phyloP scores from a whole-genome alignment of 2,113 vertebrate genomes.

The Motacilla alba region DNA sequence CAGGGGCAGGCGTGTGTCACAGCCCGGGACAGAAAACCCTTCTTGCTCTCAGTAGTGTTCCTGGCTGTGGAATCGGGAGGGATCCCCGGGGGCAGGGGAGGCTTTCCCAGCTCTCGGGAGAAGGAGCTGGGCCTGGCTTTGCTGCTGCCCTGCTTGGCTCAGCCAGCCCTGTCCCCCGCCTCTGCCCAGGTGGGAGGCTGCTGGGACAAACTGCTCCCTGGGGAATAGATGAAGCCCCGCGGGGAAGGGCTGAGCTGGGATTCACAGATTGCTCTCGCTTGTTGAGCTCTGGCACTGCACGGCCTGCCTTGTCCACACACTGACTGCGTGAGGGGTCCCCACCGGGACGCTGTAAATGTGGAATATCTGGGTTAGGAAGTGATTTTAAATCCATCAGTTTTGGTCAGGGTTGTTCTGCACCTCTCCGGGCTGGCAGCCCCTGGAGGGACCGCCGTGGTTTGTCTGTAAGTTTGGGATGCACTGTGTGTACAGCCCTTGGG shows the following conservation, averaged over 20 bases:
- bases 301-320: background rate
- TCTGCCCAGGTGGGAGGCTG: background rate
- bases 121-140: rapidly evolving
- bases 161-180: background rate
- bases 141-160: background rate
- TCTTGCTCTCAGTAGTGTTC: rapidly evolving
- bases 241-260: background rate
- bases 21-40: background rate
- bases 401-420: background rate
- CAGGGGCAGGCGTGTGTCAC: rapidly evolving
- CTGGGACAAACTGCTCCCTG: background rate
- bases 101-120: too few relatives aligned
- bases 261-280: background rate
- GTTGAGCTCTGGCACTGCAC: background rate
- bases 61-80: too few relatives aligned
- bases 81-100: background rate
- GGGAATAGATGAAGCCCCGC: background rate
- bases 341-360: rapidly evolving
- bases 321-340: background rate
- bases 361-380: background rate
- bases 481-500: background rate
- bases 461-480: background rate
- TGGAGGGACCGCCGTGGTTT: background rate
- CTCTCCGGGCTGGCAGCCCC: background rate
- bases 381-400: background rate